Evolutionary conservation across 64 coral and sea anemone species (phyloP).

Genomic region (Porites australiensis): DNA sequence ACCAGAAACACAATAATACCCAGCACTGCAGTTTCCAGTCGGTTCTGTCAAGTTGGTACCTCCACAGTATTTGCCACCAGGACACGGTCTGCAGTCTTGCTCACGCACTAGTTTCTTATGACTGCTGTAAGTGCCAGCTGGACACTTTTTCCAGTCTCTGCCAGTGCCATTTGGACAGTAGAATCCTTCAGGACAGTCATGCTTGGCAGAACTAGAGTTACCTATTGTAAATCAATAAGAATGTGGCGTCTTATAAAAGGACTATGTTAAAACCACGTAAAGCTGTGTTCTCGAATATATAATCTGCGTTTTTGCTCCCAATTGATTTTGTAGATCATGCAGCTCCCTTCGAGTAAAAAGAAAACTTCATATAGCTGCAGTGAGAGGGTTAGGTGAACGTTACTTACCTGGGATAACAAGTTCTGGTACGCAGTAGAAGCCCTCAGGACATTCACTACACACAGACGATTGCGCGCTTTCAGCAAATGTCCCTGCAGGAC

Average conservation of each 20-base stretch:
- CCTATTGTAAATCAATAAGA: constrained; percentile 29
- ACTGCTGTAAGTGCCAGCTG: constrained; percentile 88
- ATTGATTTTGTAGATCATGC: no score
- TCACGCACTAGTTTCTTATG: constrained; percentile 70
- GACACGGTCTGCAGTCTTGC: constrained; percentile 88
- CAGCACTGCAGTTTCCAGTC: constrained; percentile 77
- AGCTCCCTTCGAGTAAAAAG: not conserved
- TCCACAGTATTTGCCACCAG: constrained; percentile 87
- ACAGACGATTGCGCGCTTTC: constrained; percentile 61
- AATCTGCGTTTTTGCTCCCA: no score
- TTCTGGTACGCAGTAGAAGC: constrained; percentile 82
- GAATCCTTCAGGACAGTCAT: constrained; percentile 81
- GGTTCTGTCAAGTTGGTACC: constrained; percentile 90
- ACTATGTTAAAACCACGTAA: not conserved
- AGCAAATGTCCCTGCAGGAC: constrained; percentile 70
- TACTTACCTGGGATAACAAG: constrained; percentile 70
- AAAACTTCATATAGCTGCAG: not conserved
- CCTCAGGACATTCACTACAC: constrained; percentile 72
- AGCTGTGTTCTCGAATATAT: no score
- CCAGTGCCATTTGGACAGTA: constrained; percentile 98
- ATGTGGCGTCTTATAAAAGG: not conserved
- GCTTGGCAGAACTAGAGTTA: constrained; percentile 52
- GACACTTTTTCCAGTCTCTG: constrained; percentile 82
- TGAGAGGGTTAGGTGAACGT: not conserved
- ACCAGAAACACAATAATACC: constrained; percentile 92